phyloP scores from a whole-genome alignment of 2,888 invertebrate species.

The Chaetoderma sp. region DNA sequence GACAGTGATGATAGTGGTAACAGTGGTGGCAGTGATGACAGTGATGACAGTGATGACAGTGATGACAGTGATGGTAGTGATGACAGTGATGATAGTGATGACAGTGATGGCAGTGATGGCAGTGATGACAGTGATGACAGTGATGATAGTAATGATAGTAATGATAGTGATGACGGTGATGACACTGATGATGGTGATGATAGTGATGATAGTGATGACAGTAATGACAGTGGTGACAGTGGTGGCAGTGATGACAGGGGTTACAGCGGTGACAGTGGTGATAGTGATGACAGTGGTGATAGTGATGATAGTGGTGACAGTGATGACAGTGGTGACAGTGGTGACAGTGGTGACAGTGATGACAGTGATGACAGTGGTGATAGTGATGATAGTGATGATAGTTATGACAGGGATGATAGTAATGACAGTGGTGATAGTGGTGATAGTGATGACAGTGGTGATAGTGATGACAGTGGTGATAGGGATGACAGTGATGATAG shows the following conservation, averaged over 20 bases:
- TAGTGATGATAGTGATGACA: neutral
- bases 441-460: neutral
- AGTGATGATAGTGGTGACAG: neutral
- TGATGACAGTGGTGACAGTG: neutral
- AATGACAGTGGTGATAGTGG: neutral
- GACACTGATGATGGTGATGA: neutral
- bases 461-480: neutral
- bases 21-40: neutral
- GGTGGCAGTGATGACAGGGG: neutral
- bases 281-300: neutral
- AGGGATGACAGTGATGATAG: constrained; percentile 1
- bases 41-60: constrained; percentile 3
- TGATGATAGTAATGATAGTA: constrained; percentile 1
- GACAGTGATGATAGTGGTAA: neutral
- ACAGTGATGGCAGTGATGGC: neutral
- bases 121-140: constrained; percentile 3
- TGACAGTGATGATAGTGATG: neutral
- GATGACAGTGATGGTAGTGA: constrained; percentile 1
- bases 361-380: constrained; percentile 1
- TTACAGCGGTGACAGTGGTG: neutral
- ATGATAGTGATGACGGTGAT: neutral
- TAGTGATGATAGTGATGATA: neutral
- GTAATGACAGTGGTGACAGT: neutral
- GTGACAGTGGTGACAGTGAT: neutral
- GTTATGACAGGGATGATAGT: neutral